A percentile compares a stretch with the other conserved stretches of the same genome.
Conservation (phyloP, 2,113 vertebrate genomes). For the Toxostoma redivivum region DNA sequence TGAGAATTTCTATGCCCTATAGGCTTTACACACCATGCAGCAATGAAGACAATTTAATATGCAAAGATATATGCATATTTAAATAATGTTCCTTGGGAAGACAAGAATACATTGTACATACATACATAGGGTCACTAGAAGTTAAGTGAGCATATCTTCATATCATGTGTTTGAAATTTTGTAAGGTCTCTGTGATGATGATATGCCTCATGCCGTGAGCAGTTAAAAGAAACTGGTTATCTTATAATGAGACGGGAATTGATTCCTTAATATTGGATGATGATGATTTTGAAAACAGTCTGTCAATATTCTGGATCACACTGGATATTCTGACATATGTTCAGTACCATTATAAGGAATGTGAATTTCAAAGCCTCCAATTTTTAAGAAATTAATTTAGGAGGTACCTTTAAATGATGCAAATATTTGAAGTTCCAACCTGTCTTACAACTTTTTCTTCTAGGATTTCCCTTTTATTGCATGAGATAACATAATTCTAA, state of each 20-base stretch:
- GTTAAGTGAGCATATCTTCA: not conserved
- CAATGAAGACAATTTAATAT: not conserved
- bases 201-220: not conserved
- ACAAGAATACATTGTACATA: not conserved
- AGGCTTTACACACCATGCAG: not conserved
- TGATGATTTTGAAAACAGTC: not conserved
- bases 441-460: not conserved
- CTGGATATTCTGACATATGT: not conserved
- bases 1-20: not conserved
- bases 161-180: not conserved
- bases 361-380: not conserved
- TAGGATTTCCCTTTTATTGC: not conserved
- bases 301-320: not conserved
- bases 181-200: not conserved
- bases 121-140: not conserved
- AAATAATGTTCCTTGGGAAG: not conserved
- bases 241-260: not conserved
- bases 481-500: not conserved
- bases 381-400: not conserved
- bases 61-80: not conserved
- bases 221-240: not conserved
- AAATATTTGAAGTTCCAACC: not conserved
- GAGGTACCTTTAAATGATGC: not conserved
- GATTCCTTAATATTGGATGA: not conserved
- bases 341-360: not conserved